phyloP scores from a whole-genome alignment of 35 echinoderm and acorn worm species.

The Hemicentrotus pulcherrimus region DNA sequence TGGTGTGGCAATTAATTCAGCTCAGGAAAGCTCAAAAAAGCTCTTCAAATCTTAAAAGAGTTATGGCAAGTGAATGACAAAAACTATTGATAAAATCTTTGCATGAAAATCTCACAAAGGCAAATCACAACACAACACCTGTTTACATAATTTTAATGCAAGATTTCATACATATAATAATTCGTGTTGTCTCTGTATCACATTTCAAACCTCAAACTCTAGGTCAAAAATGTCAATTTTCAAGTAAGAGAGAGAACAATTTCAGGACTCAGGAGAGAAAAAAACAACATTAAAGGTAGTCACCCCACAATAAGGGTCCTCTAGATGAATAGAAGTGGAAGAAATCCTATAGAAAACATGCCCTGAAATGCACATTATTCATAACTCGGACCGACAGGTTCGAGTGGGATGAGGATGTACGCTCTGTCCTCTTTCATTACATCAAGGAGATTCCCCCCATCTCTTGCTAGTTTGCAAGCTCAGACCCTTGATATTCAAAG shows the following conservation, averaged over 20 bases:
- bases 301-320: neutral
- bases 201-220: neutral
- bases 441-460: neutral
- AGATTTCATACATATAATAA: neutral
- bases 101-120: too few species aligned
- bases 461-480: neutral
- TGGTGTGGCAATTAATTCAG: too few species aligned
- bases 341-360: neutral
- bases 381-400: neutral
- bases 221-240: neutral
- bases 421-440: neutral
- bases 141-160: too few species aligned
- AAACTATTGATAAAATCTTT: too few species aligned
- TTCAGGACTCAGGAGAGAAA: neutral
- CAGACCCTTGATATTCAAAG: too few species aligned
- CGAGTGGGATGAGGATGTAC: neutral
- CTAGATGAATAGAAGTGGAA: neutral
- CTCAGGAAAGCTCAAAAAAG: too few species aligned
- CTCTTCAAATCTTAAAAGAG: too few species aligned
- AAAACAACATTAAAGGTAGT: neutral
- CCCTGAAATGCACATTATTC: conserved; percentile 18
- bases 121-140: too few species aligned
- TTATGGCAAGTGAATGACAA: too few species aligned
- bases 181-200: neutral
- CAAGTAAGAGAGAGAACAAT: neutral